Conservation (phyloP, 37 sponge, comb jelly and placozoan species). For the Agelas oroides region DNA sequence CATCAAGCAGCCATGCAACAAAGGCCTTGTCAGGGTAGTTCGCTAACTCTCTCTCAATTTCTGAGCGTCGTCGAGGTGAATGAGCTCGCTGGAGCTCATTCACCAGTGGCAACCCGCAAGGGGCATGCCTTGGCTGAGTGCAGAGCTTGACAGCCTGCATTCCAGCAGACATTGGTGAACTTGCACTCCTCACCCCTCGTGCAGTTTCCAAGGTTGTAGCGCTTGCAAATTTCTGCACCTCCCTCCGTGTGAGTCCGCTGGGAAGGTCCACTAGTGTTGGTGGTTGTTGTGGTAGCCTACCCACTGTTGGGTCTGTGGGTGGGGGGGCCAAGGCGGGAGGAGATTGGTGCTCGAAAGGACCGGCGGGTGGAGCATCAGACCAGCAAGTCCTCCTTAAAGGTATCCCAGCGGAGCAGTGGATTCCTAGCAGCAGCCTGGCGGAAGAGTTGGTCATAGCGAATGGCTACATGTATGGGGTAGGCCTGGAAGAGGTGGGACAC, state of each 20-base stretch:
- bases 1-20: conserved; percentile 27
- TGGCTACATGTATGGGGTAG: neutral
- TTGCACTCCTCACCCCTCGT: conserved; percentile 22
- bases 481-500: neutral
- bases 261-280: too few species aligned
- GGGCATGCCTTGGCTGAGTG: conserved; percentile 38
- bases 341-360: neutral
- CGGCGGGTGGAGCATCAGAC: neutral
- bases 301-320: neutral
- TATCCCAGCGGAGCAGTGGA: neutral
- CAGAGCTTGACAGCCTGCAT: conserved; percentile 8
- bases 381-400: neutral
- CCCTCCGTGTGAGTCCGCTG: too few species aligned
- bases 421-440: neutral
- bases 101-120: neutral
- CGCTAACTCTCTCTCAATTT: conserved; percentile 30
- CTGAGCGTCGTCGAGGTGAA: conserved; percentile 31
- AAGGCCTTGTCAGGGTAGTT: too few species aligned
- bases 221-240: too few species aligned
- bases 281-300: too few species aligned
- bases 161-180: conserved; percentile 43
- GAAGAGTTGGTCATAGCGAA: neutral
- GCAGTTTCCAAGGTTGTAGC: conserved; percentile 18
- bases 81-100: neutral
- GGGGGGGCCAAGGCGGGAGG: too few species aligned